Conservation (phyloP, 2,888 invertebrate genomes). For the Galerucella pusilla region DNA sequence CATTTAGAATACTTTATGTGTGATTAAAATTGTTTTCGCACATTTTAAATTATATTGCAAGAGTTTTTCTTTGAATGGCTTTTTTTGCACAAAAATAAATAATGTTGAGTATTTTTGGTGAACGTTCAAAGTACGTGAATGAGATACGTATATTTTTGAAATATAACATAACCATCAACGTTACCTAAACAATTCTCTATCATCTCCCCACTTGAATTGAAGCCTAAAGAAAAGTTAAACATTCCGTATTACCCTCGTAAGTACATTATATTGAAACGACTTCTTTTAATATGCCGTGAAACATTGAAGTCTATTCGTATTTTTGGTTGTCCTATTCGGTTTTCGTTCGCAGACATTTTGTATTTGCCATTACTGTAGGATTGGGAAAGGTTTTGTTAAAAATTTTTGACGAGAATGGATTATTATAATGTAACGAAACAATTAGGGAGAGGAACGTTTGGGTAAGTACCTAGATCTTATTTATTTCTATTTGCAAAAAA, state of each 20-base stretch:
- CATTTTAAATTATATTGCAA: background rate
- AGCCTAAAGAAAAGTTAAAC: background rate
- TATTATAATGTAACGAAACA: constrained; percentile 62
- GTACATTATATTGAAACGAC: background rate
- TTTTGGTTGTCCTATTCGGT: background rate
- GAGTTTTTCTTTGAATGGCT: background rate
- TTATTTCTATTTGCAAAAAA: background rate
- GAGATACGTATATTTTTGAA: too few relatives aligned
- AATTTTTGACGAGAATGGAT: constrained; percentile 47
- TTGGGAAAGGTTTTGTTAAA: background rate
- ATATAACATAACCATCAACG: too few relatives aligned
- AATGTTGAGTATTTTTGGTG: background rate
- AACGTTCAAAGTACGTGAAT: too few relatives aligned
- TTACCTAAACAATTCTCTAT: too few relatives aligned
- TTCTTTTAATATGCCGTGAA: background rate
- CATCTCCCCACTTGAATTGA: too few relatives aligned
- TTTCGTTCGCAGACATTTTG: background rate
- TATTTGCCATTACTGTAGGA: background rate
- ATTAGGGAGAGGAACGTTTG: constrained; percentile 71
- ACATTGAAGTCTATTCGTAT: background rate
- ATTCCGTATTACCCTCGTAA: background rate
- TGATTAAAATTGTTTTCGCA: background rate
- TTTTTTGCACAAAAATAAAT: background rate
- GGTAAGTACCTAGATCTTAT: constrained; percentile 61
- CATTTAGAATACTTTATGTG: constrained; percentile 9